Base-by-base conservation (phyloP, 2,888 invertebrate genomes). In the Amphipyra tragopoginis region DNA sequence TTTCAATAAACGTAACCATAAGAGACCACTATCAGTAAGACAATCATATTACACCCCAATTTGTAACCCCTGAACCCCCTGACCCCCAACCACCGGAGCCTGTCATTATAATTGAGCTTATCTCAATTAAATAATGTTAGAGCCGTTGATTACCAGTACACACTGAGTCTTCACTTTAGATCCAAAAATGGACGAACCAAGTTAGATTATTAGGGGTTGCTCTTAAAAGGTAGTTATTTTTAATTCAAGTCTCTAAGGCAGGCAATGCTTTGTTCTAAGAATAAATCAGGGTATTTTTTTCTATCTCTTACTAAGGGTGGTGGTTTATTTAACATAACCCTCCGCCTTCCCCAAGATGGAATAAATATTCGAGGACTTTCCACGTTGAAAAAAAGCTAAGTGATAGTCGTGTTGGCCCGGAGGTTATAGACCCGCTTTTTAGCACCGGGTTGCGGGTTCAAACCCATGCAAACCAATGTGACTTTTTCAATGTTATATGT, bases 21-120 rank as follows among this genome's bases (percentile, higher is more conserved):
- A 74, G 61, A 70, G 65, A 52, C 26, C 9, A 15, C 40, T 74
- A 80, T 79, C 74, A 39, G 48, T 44, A 71, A 79, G 68, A 70
- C 73, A 75, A 82, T 77, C 76, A 72, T 65, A 81, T 79, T 80
- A 71, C 76, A 80, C 81, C 81, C 82, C 76, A 82, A 82, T 81
- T 81, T 82, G 81, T 76, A 55, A 65, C 62, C 67, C 66, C 65
- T 21, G 15, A 42, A 71, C 48, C 47, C 3, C 14, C 7, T 29
- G 11, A 48, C 45, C 45, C 45, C 11, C 47, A 53, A 44, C 50
- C 56, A 69, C 9, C 42, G 34, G 59, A 75, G 47, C 80, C 53
- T 65, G 48, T 73, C 72, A 69, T 77, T 80, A 77, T 80, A 77
- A 81, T 76, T 69, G 43, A 14, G 26, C 67, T 70, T 77, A 77